Conservation (phyloP, 2,888 invertebrate species). For the Hedychridium roseum region DNA sequence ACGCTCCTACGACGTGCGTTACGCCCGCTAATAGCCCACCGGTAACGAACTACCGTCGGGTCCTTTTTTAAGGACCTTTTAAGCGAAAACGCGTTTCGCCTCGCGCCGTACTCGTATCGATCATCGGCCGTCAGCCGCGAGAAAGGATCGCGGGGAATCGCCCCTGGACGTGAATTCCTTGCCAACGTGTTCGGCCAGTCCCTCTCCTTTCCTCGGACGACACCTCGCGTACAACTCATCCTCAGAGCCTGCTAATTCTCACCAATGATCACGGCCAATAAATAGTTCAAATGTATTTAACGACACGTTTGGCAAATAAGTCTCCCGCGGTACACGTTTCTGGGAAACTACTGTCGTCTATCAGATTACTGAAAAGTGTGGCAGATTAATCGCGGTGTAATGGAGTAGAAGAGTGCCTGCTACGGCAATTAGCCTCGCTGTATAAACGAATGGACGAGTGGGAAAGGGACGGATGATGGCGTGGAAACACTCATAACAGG, state of each 20-base stretch:
- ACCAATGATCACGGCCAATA: no score
- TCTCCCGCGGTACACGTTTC: no score
- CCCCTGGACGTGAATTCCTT: conserved; percentile 37
- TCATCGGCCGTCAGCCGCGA: conserved; percentile 34
- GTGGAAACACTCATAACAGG: conserved; percentile 52
- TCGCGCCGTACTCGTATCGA: conserved; percentile 37
- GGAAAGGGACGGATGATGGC: conserved; percentile 32
- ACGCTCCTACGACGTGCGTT: conserved; percentile 56
- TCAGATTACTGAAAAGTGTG: no score
- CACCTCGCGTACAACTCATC: no score
- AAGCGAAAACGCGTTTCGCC: conserved; percentile 38
- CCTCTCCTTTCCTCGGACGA: conserved; percentile 9
- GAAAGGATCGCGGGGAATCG: conserved; percentile 26
- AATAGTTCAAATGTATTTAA: no score
- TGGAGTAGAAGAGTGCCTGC: no score
- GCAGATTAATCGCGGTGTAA: no score
- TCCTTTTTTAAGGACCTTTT: conserved; percentile 39
- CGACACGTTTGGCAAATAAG: no score
- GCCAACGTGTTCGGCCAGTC: conserved; percentile 9
- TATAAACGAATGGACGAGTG: no score
- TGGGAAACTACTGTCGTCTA: no score
- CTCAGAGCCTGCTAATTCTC: no score
- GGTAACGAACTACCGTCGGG: conserved; percentile 60
- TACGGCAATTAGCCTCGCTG: no score
- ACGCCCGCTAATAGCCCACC: conserved; percentile 62